Conservation (phyloP, 2,888 invertebrate species). For the Tenodera sinensis region DNA sequence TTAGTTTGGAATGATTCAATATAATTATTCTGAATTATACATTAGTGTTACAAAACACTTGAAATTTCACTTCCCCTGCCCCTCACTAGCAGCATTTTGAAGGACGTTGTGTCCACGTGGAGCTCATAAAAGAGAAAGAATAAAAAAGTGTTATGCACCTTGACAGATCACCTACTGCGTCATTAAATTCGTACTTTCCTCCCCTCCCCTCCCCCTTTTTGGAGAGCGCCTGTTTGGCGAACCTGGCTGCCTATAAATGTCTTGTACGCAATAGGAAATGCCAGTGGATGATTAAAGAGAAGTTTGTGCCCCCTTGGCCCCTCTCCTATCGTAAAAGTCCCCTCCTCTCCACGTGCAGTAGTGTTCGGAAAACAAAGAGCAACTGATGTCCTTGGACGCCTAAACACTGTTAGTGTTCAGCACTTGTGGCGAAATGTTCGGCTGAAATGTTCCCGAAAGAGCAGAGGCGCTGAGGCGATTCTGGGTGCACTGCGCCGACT, state of each 20-base stretch:
- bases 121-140: background rate
- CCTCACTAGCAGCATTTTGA: background rate
- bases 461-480: no score
- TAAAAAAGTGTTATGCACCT: background rate
- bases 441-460: background rate
- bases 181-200: background rate
- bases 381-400: background rate
- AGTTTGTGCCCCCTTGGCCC: background rate
- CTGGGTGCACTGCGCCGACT: no score
- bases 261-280: background rate
- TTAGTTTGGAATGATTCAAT: background rate
- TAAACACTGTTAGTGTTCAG: background rate
- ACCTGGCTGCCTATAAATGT: background rate
- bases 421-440: background rate
- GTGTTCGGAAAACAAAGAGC: background rate
- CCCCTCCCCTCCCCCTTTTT: background rate
- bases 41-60: background rate
- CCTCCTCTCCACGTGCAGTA: background rate
- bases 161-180: background rate
- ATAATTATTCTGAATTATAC: background rate
- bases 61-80: background rate
- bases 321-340: background rate
- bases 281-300: background rate
- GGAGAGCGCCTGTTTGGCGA: background rate
- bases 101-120: background rate